Percentiles rank a stretch among this genome's conserved stretches.
These are phyloP conservation scores for Pelecanus crispus DNA, from an alignment of 2,113 vertebrate species.

Conservation along the genomic window DNA sequence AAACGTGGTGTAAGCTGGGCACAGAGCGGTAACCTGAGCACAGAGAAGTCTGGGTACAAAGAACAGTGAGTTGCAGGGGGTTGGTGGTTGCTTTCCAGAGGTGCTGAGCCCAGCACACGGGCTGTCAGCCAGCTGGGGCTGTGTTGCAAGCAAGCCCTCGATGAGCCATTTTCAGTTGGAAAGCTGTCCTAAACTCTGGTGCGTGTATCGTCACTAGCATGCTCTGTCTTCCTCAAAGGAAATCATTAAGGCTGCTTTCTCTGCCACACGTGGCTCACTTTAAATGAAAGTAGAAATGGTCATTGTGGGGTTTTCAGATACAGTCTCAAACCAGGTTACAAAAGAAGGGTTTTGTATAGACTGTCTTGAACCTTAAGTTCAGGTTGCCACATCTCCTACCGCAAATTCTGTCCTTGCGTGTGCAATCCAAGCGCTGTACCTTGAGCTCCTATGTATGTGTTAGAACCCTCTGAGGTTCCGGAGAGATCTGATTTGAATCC, in stretches of 20 bases:
- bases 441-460: not conserved
- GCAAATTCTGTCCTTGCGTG: not conserved
- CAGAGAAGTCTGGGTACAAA: not conserved
- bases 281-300: not conserved
- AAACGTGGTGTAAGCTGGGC: not conserved
- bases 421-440: not conserved
- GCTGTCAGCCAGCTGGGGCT: not conserved
- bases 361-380: not conserved
- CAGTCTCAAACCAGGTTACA: not conserved
- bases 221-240: not conserved
- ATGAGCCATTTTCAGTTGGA: not conserved
- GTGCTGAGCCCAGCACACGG: not conserved
- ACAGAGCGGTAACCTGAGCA: not conserved
- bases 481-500: not conserved
- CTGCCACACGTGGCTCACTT: not conserved
- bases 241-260: not conserved
- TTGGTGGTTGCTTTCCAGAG: not conserved
- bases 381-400: not conserved
- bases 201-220: rapidly evolving
- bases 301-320: not conserved
- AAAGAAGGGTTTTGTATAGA: not conserved
- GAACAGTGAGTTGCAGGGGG: not conserved
- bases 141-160: not conserved
- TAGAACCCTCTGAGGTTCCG: not conserved
- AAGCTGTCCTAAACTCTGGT: not conserved